Evolutionary conservation across 1,140 invertebrate species (phyloP), one percentile per base, ranked within the genome.

Genomic region (Gerris buenoi): DNA sequence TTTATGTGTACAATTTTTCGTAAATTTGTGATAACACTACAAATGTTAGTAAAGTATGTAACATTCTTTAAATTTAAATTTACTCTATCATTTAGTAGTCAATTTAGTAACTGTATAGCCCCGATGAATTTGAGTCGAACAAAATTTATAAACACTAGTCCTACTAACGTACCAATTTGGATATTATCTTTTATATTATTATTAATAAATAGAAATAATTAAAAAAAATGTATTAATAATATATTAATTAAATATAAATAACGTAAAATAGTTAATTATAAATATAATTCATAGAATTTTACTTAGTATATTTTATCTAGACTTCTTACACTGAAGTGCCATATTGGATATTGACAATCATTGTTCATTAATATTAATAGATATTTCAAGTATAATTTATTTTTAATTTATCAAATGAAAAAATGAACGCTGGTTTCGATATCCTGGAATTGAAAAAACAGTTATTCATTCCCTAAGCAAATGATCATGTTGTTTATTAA

Each of bases 381-480:
- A 46, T 18, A 25, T n/a, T 25, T 13, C 69, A 25, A 60, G 22
- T 5, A 61, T 23, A 59, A 23, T 18, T 15, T n/a, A 1, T 68
- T 57, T 18, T 22, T 26, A 58, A 62, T 57, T 33, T 23, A 46
- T 10, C 18, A 68, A 68, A 65, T 65, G 28, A 46, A 46, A 46
- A 46, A 46, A 65, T 61, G 59, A 61, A 61, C 59, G 10, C n/a
- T 61, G 59, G 59, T 61, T 61, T 61, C 59, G 3, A 61, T 61
- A 25, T 61, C 59, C 59, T 10, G n/a, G 10, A 61, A 61, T 5
- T 10, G 10, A 10, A 61, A 25, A 10, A n/a, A 61, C 18, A 25
- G 46, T 56, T 56, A 56, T 14, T 56, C 46, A n/a, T 56, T n/a
- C 46, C n/a, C 46, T 13, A n/a, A n/a, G 13, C n/a, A 56, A 13